These are phyloP conservation scores for Hipposideros larvatus DNA, from an alignment of 2,797 vertebrate species.

Conservation along the genomic window DNA sequence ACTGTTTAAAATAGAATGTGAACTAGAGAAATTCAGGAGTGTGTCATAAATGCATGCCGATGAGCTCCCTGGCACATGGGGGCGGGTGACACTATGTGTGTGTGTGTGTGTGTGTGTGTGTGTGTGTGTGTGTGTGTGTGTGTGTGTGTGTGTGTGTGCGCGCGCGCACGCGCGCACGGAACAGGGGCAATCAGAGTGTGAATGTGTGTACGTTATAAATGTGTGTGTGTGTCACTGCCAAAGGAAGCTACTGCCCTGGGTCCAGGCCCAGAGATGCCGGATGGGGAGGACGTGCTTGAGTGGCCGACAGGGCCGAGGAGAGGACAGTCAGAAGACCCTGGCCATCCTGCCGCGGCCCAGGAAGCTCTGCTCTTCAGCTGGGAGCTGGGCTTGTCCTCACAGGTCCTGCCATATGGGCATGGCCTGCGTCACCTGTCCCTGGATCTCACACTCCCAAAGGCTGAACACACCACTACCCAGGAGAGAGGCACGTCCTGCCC, in stretches of 20 bases:
- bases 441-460: neutral
- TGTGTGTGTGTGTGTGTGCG: no score
- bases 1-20: neutral
- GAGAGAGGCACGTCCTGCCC: neutral
- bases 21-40: neutral
- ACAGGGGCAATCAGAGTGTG: fast-evolving
- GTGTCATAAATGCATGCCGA: no score
- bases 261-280: neutral
- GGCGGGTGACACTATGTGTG: neutral
- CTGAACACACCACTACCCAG: neutral
- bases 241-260: neutral
- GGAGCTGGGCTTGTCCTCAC: neutral
- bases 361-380: neutral
- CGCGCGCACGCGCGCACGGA: neutral
- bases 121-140: neutral
- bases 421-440: no score
- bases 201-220: fast-evolving
- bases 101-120: no score
- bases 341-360: neutral
- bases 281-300: neutral
- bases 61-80: fast-evolving
- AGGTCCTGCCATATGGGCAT: no score
- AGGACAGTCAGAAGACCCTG: neutral
- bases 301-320: fast-evolving
- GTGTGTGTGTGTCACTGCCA: neutral